Evolutionary conservation across 53 echinoderm and acorn worm species (phyloP), one percentile per base, ranked within the genome.

Genomic region (Zoroaster sp.): DNA sequence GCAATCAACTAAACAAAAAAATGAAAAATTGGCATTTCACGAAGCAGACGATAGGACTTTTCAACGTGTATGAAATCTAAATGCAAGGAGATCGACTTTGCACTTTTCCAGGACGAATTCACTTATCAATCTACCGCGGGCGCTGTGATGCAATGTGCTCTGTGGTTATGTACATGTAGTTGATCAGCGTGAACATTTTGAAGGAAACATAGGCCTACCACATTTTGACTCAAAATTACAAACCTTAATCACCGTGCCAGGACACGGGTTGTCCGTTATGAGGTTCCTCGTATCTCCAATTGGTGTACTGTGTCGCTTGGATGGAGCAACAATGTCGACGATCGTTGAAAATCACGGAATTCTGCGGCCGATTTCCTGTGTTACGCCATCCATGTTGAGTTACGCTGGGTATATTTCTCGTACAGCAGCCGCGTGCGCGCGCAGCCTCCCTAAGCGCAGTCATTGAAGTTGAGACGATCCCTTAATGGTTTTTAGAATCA

Each of bases 171-270:
- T 35, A 13, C 69, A 18, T 32, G 33, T 14, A 32, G 14, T 35
- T 34, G 15, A 35, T 13, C 14, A 47, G 14, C 49, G 14, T 14
- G 14, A 8, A 47, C 8, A 28, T 69, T 34, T 33, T 34, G 28
- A 68, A 68, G 30, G 35, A 35, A 69, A 14, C 18, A 35, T 34
- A 18, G 71, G 37, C 21, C 63, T 9, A 25, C 63, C 63, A 25
- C 63, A 25, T 59, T 59, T 59, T 33, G 37, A 71, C 37, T 33
- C 1, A 78, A 59, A 78, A 11, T 78, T 63, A 54, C 78, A 38
- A 55, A 78, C 78, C 78, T 78, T 37, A 67, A 81, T 40, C 25
- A 44, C 81, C 81, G 81, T 66, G 81, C 67, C 81, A 81, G 66
- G 66, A 81, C 81, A 81, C 81, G 67, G 81, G 25, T 81, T 66